Conservation (phyloP, 2,888 invertebrate genomes). For the Phasia obesa region DNA sequence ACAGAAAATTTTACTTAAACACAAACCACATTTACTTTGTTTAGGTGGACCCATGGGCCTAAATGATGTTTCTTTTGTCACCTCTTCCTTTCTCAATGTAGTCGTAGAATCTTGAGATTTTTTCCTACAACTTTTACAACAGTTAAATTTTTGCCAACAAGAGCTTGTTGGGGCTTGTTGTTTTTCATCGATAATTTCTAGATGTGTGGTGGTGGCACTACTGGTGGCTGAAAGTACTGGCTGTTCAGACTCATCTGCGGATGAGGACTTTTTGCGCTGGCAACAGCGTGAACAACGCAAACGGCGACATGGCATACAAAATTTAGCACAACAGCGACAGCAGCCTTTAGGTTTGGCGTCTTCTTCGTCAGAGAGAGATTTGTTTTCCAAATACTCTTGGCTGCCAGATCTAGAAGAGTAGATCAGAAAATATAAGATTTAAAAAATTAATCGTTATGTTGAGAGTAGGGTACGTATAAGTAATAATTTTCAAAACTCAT, state of each 20-base stretch:
- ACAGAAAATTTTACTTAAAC: constrained; percentile 81
- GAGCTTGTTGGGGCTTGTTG: constrained; percentile 73
- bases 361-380: constrained; percentile 73
- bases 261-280: constrained; percentile 74
- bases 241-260: constrained; percentile 74
- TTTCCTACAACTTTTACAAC: constrained; percentile 81
- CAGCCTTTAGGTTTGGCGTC: constrained; percentile 74
- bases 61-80: constrained; percentile 47
- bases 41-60: constrained; percentile 70
- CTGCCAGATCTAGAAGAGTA: constrained; percentile 76
- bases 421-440: not conserved
- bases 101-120: constrained; percentile 79
- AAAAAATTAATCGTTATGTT: too few species aligned
- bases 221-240: constrained; percentile 77
- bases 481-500: not conserved
- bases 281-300: constrained; percentile 80
- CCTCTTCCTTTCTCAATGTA: constrained; percentile 40
- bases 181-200: constrained; percentile 78
- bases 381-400: constrained; percentile 79
- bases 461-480: not conserved
- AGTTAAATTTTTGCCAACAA: constrained; percentile 81
- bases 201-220: constrained; percentile 77
- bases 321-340: constrained; percentile 79
- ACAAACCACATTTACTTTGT: constrained; percentile 79
- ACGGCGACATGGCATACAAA: constrained; percentile 82